Conservation (phyloP, 2,888 invertebrate species). For the Lamellibrachia columna region DNA sequence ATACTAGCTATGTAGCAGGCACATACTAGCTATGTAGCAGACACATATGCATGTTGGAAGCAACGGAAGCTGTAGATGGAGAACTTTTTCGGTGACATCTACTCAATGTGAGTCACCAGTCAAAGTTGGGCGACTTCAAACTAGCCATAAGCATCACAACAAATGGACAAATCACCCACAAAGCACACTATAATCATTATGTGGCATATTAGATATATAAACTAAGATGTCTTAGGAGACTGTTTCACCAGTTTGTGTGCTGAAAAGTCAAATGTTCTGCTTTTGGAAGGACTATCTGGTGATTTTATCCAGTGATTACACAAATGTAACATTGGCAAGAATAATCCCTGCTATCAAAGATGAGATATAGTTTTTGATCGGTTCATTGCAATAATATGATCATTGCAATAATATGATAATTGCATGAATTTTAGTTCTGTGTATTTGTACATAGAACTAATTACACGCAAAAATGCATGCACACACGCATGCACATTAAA, state of each 20-base stretch:
- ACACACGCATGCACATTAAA: not conserved
- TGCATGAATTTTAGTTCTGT: not conserved
- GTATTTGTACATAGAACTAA: too few species aligned
- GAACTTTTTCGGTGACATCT: not conserved
- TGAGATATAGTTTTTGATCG: not conserved
- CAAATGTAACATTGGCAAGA: not conserved
- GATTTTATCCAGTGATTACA: not conserved
- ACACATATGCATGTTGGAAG: not conserved
- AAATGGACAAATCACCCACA: not conserved
- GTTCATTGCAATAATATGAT: not conserved
- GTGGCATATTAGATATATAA: not conserved
- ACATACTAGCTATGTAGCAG: not conserved
- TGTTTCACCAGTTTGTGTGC: not conserved
- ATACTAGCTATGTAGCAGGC: not conserved
- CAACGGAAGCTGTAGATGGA: not conserved
- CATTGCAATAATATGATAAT: not conserved
- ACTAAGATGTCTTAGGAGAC: not conserved
- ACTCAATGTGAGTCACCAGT: not conserved
- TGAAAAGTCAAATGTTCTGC: not conserved
- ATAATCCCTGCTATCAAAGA: not conserved
- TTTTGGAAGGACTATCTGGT: not conserved
- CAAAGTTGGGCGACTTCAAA: not conserved
- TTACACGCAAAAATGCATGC: too few species aligned
- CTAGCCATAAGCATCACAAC: not conserved
- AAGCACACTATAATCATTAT: not conserved